phyloP scores from a whole-genome alignment of 2,888 invertebrate species.

The Drosophila barbarae region DNA sequence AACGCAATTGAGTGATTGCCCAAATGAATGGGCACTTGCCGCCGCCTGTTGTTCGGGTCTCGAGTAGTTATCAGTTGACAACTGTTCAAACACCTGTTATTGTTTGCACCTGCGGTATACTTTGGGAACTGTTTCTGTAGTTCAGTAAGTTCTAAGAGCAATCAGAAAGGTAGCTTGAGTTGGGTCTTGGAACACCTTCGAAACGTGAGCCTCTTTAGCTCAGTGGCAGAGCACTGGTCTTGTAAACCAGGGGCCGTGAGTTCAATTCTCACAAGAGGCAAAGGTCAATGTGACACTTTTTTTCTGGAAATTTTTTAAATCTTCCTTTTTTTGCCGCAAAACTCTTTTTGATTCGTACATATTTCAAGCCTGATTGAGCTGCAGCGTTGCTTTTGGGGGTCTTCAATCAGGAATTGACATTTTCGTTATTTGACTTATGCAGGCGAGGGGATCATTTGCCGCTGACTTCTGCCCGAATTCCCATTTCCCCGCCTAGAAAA shows the following conservation, averaged over 20 bases:
- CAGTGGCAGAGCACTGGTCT: constrained; percentile 95
- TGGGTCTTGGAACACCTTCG: background rate
- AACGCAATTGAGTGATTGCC: constrained; percentile 25
- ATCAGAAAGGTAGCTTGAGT: background rate
- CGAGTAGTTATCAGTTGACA: constrained; percentile 35
- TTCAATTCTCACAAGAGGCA: constrained; percentile 94
- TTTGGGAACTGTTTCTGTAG: background rate
- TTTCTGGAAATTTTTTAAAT: too few relatives aligned
- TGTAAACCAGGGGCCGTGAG: constrained; percentile 95
- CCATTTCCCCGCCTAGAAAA: constrained; percentile 25
- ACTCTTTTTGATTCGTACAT: constrained; percentile 15
- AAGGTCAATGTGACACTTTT: constrained; percentile 4
- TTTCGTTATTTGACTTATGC: constrained; percentile 31
- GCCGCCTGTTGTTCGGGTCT: background rate
- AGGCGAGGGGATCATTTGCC: constrained; percentile 28
- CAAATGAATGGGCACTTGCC: constrained; percentile 28
- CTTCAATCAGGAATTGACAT: constrained; percentile 35
- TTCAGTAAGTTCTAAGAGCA: too few relatives aligned
- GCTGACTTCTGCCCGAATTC: constrained; percentile 3
- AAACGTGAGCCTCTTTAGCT: constrained; percentile 88
- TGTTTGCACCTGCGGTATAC: constrained; percentile 3
- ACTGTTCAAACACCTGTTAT: constrained; percentile 27
- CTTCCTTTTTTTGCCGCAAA: background rate
- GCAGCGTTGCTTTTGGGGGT: constrained; percentile 11
- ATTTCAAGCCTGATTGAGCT: constrained; percentile 36